Base-by-base conservation (phyloP, 2,888 invertebrate genomes). In the Erebia palarica region DNA sequence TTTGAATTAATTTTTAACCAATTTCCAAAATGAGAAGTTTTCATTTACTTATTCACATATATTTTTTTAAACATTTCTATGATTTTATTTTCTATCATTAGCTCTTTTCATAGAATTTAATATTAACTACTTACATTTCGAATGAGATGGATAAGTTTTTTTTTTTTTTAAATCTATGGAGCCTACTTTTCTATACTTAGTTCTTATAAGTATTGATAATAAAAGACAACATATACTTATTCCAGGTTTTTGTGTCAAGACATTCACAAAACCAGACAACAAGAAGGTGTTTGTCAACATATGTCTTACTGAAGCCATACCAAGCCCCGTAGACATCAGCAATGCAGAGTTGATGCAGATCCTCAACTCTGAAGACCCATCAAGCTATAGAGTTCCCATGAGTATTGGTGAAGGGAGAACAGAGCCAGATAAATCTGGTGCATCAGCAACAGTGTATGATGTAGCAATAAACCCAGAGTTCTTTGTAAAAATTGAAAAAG, bases 281-380 rank as follows among this genome's bases (percentile, higher is more conserved):
- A 95, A 95, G 73, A 98, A 98, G 88, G 91, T 97, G 44, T 98
- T 98, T 85, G 94, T 98, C 36, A 98, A 98, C 82, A 94, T 98
- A 70, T 98, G 98, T 82, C 95, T 96, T 73, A 96, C 97, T 0
- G 95, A 95, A 75, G 96, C 96, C 59, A 95, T 97, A 77, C 97
- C 97, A 11, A 88, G 95, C 70, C 97, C 96, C 1, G 93, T 94
- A 78, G 96, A 97, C 79, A 94, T 97, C 57, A 94, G 94, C 1
- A 95, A 96, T 83, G 95, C 95, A 69, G 96, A 97, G 79, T 91
- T 97, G 1, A 91, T 95, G 76, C 93, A 94, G 71, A 95, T 97
- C 69, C 86, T 97, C 36, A 94, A 94, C 73, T 96, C 96, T 0
- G 94, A 95, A 69, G 96, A 96, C 65, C 95, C 96, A 0, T 94